These are phyloP conservation scores for Lichenostomus cassidix DNA, from an alignment of 2,113 vertebrate species.

Conservation along the genomic window DNA sequence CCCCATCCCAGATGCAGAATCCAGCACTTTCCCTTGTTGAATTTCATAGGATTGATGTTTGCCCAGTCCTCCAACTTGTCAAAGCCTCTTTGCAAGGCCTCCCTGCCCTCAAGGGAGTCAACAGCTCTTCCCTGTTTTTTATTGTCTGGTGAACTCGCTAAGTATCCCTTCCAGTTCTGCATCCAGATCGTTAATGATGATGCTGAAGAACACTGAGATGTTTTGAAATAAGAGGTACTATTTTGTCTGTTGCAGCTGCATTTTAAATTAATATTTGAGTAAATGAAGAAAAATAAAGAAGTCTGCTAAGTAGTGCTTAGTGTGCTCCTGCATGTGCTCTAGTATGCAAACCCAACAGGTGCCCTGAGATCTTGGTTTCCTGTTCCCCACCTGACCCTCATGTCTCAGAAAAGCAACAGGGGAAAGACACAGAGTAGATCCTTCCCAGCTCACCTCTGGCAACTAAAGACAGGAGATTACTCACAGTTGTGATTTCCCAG, in stretches of 20 bases:
- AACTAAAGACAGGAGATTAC: neutral
- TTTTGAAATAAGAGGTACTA: neutral
- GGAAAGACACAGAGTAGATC: neutral
- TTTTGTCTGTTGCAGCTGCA: neutral
- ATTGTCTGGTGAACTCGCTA: neutral
- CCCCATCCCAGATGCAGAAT: neutral
- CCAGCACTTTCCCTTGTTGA: neutral
- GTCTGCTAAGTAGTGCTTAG: neutral
- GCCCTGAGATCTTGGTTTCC: neutral
- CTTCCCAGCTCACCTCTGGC: neutral
- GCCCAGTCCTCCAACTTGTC: neutral
- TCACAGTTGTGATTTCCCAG: neutral
- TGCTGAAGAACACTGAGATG: neutral
- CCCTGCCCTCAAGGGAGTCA: neutral
- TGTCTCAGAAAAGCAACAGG: neutral
- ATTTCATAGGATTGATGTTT: neutral
- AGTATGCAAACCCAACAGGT: neutral
- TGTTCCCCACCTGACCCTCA: fast-evolving
- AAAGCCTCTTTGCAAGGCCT: neutral
- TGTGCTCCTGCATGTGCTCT: neutral
- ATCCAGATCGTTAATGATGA: fast-evolving
- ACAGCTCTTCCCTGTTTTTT: neutral
- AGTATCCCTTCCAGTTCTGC: neutral
- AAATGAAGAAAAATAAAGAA: neutral
- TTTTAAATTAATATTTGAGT: neutral